These are phyloP conservation scores for Stenodera caucasica DNA, from an alignment of 2,888 invertebrate species.

Conservation along the genomic window DNA sequence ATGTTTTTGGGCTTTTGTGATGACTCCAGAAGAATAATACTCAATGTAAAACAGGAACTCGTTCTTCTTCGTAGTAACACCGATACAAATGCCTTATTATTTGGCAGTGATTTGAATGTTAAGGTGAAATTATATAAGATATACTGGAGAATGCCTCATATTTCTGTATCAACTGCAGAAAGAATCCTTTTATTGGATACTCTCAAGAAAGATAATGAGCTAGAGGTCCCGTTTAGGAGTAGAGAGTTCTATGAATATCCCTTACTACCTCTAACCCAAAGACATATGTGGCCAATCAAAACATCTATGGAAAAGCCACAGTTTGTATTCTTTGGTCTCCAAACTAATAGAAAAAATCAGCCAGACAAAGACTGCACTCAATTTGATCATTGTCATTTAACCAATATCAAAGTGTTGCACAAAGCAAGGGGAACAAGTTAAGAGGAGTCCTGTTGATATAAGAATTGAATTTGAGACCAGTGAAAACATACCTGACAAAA, in stretches of 20 bases:
- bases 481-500: too few species aligned
- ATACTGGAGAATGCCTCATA: constrained; percentile 25
- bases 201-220: background rate
- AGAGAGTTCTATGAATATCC: constrained; percentile 27
- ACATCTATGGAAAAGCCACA: constrained; percentile 18
- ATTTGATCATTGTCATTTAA: too few species aligned
- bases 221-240: constrained; percentile 16
- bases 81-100: constrained; percentile 26
- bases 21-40: constrained; percentile 22
- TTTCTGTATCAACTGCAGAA: constrained; percentile 11
- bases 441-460: too few species aligned
- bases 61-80: constrained; percentile 21
- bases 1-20: too few species aligned
- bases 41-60: constrained; percentile 28
- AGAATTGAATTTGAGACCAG: too few species aligned
- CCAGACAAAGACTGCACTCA: too few species aligned
- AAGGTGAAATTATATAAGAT: constrained; percentile 8
- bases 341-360: too few species aligned
- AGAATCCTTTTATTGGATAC: background rate
- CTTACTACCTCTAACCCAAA: constrained; percentile 15
- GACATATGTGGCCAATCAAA: constrained; percentile 25
- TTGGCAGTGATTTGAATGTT: background rate
- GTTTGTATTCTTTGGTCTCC: constrained; percentile 14
- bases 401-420: too few species aligned
- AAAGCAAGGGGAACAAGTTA: too few species aligned